Evolutionary conservation across 2,888 invertebrate genomes (phyloP).

Genomic region (Netelia melanura): DNA sequence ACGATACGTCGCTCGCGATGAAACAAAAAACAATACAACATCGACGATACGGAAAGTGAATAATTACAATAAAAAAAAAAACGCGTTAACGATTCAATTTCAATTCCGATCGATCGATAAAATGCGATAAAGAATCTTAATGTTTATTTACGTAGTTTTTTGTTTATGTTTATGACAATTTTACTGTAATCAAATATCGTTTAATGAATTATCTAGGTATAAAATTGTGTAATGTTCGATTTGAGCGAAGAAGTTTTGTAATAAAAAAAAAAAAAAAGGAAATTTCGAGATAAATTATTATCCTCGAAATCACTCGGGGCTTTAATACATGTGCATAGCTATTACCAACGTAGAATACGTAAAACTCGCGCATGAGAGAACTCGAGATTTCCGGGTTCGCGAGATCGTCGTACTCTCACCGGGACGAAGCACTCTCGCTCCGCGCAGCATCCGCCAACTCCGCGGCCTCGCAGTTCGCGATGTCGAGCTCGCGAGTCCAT

Average conservation of each 20-base stretch:
- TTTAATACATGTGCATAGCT: background rate
- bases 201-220: too few species aligned
- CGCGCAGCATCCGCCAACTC: slow-evolving; percentile 5
- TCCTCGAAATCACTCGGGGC: background rate
- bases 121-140: too few species aligned
- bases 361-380: slow-evolving; percentile 56
- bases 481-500: background rate
- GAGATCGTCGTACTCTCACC: slow-evolving; percentile 15
- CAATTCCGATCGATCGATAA: too few species aligned
- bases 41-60: background rate
- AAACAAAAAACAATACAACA: background rate
- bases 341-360: background rate
- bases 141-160: too few species aligned
- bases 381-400: slow-evolving; percentile 79
- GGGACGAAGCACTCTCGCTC: slow-evolving; percentile 2
- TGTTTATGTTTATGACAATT: too few species aligned
- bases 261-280: too few species aligned
- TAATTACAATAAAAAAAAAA: too few species aligned
- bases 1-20: background rate
- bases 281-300: background rate
- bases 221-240: too few species aligned
- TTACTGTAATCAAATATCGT: too few species aligned
- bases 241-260: too few species aligned
- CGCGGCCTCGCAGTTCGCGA: background rate
- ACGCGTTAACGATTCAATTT: too few species aligned